Evolutionary conservation across 1,140 invertebrate species (phyloP), one percentile per base, ranked within the genome.

Genomic region (Bathynomus jamesi): DNA sequence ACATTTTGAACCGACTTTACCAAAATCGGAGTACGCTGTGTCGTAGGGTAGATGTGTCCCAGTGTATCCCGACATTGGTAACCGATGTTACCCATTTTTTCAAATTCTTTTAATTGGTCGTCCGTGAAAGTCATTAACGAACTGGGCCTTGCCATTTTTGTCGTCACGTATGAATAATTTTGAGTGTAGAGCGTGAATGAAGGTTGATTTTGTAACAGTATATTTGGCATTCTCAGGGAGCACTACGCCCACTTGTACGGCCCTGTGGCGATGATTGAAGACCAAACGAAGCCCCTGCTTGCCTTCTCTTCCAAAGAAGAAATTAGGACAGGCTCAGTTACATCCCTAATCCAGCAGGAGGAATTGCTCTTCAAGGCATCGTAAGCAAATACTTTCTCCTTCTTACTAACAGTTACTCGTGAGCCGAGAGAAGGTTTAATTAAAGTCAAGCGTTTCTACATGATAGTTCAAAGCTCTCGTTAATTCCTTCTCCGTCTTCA

Each of bases 221-320:
- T n/a, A 3, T 64, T 13, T 53, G 71, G 24, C 17, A 11, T 69
- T 61, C 53, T 21, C 68, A 84, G 82, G 27, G 82, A 84, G 67
- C 83, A 84, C 69, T 83, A 79, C 67, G 82, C 81, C 28, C 82
- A 84, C 65, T 76, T 84, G 27, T 84, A 83, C 69, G 82, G 82
- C 3, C 82, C 83, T 13, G 80, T 79, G 29, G 78, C 79, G 27
- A 77, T 79, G 25, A 78, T 81, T n/a, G 80, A 82, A 70, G 78
- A 80, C 65, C 74, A 76, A 3, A 67, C 70, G 27, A 72, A 65
- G 46, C 70, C 72, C 0, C 61, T 74, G 17, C 46, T 46, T 7
- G 10, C 73, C 4, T 53, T 28, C 25, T 7, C 17, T 28, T 4
- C 27, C 5, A 64, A 29, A 25, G 63, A 27, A 29, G 17, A 27